Evolutionary conservation across 1,140 invertebrate genomes (phyloP).

Genomic region (Maniola jurtina): DNA sequence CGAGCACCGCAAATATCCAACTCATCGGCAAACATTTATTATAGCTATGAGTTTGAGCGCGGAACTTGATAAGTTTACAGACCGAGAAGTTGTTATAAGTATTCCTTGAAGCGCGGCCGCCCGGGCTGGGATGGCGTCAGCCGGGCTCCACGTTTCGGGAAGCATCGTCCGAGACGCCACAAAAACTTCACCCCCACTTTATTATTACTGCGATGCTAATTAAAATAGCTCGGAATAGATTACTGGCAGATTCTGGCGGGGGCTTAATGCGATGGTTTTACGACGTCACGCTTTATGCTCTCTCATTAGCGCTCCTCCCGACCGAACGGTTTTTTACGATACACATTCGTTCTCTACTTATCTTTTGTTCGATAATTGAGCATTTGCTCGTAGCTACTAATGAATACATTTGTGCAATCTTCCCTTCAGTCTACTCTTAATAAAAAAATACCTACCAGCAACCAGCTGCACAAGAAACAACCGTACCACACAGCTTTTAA

Average conservation of each 20-base stretch:
- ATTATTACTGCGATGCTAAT: conserved; percentile 72
- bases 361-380: conserved; percentile 22
- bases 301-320: conserved; percentile 69
- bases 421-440: neutral
- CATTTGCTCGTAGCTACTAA: conserved; percentile 10
- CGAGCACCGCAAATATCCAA: conserved; percentile 35
- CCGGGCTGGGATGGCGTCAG: conserved; percentile 34
- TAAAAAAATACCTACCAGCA: neutral
- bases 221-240: conserved; percentile 76
- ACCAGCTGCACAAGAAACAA: neutral
- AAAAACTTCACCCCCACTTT: conserved; percentile 66
- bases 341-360: conserved; percentile 38
- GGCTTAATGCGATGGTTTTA: conserved; percentile 71
- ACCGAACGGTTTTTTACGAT: conserved; percentile 60
- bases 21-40: conserved; percentile 50
- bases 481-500: too few species aligned
- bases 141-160: conserved; percentile 44
- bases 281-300: conserved; percentile 73
- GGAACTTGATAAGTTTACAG: conserved; percentile 61
- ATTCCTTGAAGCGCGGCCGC: conserved; percentile 41
- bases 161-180: conserved; percentile 60
- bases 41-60: conserved; percentile 54
- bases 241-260: conserved; percentile 69
- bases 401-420: conserved; percentile 2
- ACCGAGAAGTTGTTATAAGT: conserved; percentile 66